Evolutionary conservation across 2,797 vertebrate species (phyloP).

Genomic region (Darevskia mixta): DNA sequence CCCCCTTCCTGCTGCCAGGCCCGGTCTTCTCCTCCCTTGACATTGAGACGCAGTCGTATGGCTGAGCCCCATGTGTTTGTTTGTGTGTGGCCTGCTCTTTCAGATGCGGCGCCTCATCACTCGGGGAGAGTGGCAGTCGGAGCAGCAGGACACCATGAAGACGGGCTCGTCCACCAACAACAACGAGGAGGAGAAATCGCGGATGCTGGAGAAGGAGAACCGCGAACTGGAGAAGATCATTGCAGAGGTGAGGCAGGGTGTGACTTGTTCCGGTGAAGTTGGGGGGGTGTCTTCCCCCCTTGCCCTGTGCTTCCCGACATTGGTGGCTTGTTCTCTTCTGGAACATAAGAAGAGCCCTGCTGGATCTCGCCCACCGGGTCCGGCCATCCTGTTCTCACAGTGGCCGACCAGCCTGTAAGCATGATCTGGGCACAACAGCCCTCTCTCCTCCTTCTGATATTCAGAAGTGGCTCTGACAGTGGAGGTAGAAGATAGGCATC

Average conservation of each 20-base stretch:
- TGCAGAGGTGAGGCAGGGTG: constrained; percentile 83
- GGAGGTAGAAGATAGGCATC: too few relatives aligned
- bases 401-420: neutral
- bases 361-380: neutral
- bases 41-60: neutral
- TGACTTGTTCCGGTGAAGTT: too few relatives aligned
- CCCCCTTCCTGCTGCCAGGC: too few relatives aligned
- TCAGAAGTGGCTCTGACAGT: too few relatives aligned
- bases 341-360: neutral
- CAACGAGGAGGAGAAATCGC: constrained; percentile 96
- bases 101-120: constrained; percentile 96
- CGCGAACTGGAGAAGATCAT: constrained; percentile 95
- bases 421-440: neutral
- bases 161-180: constrained; percentile 97
- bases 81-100: neutral
- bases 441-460: too few relatives aligned
- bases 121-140: constrained; percentile 95
- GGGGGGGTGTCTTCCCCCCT: too few relatives aligned
- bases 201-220: constrained; percentile 94
- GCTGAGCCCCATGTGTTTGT: neutral
- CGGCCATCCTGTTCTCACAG: neutral
- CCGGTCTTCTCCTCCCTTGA: neutral
- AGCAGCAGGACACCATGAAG: constrained; percentile 97
- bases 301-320: neutral
- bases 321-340: neutral